A percentile compares a stretch with the other conserved stretches of the same genome.
These are phyloP conservation scores for Lagopus muta DNA, from an alignment of 2,113 vertebrate species.

Conservation along the genomic window DNA sequence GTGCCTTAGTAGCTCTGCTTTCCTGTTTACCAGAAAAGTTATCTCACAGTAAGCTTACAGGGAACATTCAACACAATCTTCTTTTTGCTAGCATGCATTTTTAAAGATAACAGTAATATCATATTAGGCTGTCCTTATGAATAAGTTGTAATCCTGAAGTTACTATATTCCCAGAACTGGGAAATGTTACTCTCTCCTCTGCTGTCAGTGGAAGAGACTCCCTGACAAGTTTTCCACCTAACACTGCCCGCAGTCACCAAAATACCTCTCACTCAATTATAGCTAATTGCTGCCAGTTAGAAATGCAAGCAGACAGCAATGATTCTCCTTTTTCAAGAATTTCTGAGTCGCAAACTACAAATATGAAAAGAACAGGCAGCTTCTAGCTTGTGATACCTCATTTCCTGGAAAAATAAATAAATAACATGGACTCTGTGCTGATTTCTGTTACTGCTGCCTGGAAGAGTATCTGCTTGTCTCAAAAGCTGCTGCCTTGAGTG, in stretches of 20 bases:
- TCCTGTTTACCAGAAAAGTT: neutral
- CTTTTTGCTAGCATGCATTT: neutral
- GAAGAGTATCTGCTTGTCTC: neutral
- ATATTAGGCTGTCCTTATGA: neutral
- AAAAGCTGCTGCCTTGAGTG: neutral
- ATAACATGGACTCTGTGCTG: neutral
- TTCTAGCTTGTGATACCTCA: neutral
- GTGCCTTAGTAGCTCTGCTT: neutral
- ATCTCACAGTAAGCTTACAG: neutral
- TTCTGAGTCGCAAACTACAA: slow-evolving; percentile 17
- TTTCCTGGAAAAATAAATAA: neutral
- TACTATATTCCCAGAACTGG: neutral
- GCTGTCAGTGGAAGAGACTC: neutral
- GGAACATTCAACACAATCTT: neutral
- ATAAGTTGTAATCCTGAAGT: neutral
- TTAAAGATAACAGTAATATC: neutral
- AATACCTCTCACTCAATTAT: neutral
- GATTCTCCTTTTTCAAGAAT: neutral
- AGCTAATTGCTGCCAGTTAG: slow-evolving; percentile 22
- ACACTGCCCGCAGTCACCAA: neutral
- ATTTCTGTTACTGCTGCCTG: neutral
- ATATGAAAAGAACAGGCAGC: neutral
- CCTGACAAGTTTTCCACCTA: neutral
- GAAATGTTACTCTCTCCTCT: neutral
- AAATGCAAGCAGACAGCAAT: neutral